Evolutionary conservation across 2,797 vertebrate genomes (phyloP), one percentile per base, ranked within the genome.

Genomic region (Pseudotriccus pelzelni): DNA sequence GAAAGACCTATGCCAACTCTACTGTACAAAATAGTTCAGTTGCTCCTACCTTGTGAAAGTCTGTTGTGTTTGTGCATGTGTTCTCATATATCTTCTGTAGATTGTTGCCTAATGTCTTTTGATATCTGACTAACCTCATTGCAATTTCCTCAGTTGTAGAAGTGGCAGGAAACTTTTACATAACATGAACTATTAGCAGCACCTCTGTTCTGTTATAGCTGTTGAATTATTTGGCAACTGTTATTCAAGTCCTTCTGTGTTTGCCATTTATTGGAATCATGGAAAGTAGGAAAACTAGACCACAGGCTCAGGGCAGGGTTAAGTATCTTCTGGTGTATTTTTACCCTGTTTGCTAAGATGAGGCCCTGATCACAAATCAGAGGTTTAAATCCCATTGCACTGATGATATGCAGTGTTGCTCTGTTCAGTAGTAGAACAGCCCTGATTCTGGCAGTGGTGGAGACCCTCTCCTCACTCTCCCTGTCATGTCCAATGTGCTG

Each of bases 71-170:
- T 88, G 67, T 70, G 44, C 53, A 7, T 84, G 73, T 78, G 55
- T 90, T 86, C 76, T 90, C 47, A 15, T 46, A 2, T 47, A 52
- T 91, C 62, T 94, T 89, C 70, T 84, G 21, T 59, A 34, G 43
- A 76, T 32, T 30, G 27, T 46, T 93, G 59, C 36, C 63, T 95
- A 79, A 94, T 94, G 84, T 91, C 74, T 95, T 94, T 79, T 91
- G 94, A 93, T 91, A 82, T 8, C 87, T 95, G 96, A 95, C 91
- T 90, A 88, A 95, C 60, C 87, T 91, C 52, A 81, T 81, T 91
- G 89, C 50, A 59, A 50, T 84, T 93, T 93, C 41, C 75, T 85
- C 68, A 64, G 0, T 1, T 66, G n/a, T 49, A 79, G 62, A 89
- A 89, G 55, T 76, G 73, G 69, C 73, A 79, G 56, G 50, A 92